Percentiles rank a stretch among this genome's conserved stretches.
Evolutionary conservation across 2,797 vertebrate genomes (phyloP).

Genomic region (Zalophus californianus): DNA sequence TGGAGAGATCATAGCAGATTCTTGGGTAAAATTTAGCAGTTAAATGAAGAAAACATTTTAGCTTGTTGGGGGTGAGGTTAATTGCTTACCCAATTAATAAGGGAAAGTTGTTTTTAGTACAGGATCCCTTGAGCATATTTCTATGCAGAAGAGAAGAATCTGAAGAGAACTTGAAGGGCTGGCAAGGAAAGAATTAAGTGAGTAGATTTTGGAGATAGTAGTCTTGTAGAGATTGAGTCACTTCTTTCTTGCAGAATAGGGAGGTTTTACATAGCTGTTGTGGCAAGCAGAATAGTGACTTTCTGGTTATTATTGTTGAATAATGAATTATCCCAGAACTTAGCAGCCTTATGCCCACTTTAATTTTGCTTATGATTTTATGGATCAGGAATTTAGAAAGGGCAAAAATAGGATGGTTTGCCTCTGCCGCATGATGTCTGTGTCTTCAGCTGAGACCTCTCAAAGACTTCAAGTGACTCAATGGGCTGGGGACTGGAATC

Average conservation of each 20-base stretch:
- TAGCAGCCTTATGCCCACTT: neutral
- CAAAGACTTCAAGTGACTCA: neutral
- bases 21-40: neutral
- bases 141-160: slow-evolving; percentile 19
- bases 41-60: neutral
- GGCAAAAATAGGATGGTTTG: neutral
- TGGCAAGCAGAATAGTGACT: neutral
- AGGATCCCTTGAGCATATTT: neutral
- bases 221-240: neutral
- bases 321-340: neutral
- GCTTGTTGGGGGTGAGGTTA: neutral
- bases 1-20: neutral
- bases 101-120: neutral
- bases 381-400: slow-evolving; percentile 19
- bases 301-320: neutral
- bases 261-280: neutral
- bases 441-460: neutral
- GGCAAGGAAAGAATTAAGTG: neutral
- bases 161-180: neutral
- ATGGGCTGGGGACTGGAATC: neutral
- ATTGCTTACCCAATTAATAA: neutral
- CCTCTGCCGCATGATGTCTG: neutral
- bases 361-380: slow-evolving; percentile 47
- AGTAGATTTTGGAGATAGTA: neutral
- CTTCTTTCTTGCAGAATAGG: neutral